phyloP scores from a whole-genome alignment of 2,888 invertebrate species.

The Carpatolechia fugitivella region DNA sequence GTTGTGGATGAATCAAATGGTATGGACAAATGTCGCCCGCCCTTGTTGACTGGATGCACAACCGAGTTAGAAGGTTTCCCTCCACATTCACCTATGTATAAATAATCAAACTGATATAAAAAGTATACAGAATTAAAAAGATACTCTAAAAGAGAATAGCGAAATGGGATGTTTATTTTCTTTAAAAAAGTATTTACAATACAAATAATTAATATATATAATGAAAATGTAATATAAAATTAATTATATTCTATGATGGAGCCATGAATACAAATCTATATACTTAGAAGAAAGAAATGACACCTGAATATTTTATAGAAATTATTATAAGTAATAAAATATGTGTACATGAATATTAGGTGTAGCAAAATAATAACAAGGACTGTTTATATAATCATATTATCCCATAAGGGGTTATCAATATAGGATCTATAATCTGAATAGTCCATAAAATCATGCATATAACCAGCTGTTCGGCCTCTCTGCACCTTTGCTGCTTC shows the following conservation, averaged over 20 bases:
- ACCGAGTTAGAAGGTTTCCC: conserved; percentile 51
- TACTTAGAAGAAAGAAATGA: too few species aligned
- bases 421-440: conserved; percentile 58
- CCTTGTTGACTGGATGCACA: conserved; percentile 54
- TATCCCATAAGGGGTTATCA: conserved; percentile 63
- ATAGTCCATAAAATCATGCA: conserved; percentile 60
- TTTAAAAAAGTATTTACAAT: too few species aligned
- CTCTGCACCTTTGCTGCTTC: conserved; percentile 22
- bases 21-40: conserved; percentile 68
- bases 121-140: too few species aligned
- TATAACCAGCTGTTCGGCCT: conserved; percentile 35
- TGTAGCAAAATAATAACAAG: background rate
- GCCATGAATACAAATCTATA: too few species aligned
- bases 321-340: background rate
- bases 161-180: too few species aligned
- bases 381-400: conserved; percentile 30
- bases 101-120: background rate
- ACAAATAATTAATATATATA: too few species aligned
- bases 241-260: too few species aligned
- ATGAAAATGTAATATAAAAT: too few species aligned
- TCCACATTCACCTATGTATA: conserved; percentile 55
- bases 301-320: background rate
- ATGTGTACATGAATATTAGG: background rate
- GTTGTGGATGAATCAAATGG: conserved; percentile 65
- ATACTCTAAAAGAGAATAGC: too few species aligned